Evolutionary conservation across 2,888 invertebrate genomes (phyloP).

Genomic region (Vesta saturnalis): DNA sequence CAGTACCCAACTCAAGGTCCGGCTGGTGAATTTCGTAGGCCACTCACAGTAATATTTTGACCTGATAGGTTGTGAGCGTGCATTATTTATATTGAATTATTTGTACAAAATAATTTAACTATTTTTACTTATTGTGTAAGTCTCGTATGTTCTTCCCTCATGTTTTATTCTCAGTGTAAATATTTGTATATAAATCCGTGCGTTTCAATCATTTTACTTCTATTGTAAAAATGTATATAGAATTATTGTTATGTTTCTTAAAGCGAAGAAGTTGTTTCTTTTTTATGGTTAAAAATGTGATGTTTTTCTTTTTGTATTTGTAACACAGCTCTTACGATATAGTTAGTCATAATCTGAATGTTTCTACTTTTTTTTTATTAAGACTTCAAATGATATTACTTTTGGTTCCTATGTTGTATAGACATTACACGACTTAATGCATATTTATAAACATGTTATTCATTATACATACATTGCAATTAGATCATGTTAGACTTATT

Average conservation of each 20-base stretch:
- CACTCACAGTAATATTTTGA: conserved; percentile 84
- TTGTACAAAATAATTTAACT: conserved; percentile 19
- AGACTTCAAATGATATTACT: conserved; percentile 23
- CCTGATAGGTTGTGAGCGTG: conserved; percentile 68
- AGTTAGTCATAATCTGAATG: conserved; percentile 19
- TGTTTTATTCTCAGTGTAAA: conserved; percentile 19
- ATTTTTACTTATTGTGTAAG: not conserved
- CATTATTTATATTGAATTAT: conserved; percentile 36
- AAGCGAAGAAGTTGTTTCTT: conserved; percentile 8
- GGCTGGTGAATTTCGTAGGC: conserved; percentile 77
- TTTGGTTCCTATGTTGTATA: conserved; percentile 37
- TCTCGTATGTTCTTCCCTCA: not conserved
- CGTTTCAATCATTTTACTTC: conserved; percentile 13
- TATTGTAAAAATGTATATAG: conserved; percentile 36
- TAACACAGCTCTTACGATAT: conserved; percentile 10
- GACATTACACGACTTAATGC: conserved; percentile 26
- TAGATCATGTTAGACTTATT: conserved; percentile 42
- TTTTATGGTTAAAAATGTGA: conserved; percentile 19
- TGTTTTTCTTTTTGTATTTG: conserved; percentile 18
- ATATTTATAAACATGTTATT: conserved; percentile 40
- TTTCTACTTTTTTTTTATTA: conserved; percentile 21
- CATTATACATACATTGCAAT: conserved; percentile 38
- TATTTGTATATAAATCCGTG: conserved; percentile 24
- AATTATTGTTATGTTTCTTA: conserved; percentile 30
- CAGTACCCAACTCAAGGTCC: conserved; percentile 66